phyloP scores from a whole-genome alignment of 2,888 invertebrate species.

The Drosophila rellima region DNA sequence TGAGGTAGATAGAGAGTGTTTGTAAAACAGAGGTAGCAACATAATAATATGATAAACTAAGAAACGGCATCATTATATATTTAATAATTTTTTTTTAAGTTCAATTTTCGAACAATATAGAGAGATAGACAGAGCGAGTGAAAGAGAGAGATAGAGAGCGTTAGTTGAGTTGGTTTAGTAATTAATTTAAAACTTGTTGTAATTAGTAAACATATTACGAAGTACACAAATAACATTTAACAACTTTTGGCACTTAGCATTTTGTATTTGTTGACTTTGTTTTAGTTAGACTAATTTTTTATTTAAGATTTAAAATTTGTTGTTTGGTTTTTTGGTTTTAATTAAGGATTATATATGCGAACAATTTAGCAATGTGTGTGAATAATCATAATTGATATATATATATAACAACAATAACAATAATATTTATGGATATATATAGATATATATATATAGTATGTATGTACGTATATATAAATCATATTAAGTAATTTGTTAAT shows the following conservation, averaged over 20 bases:
- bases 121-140: conserved; percentile 48
- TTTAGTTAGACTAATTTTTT: conserved; percentile 77
- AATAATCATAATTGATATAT: conserved; percentile 81
- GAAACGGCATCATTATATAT: conserved; percentile 71
- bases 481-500: conserved; percentile 80
- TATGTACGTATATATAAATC: conserved; percentile 83
- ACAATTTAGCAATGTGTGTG: conserved; percentile 82
- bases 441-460: conserved; percentile 74
- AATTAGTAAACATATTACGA: conserved; percentile 82
- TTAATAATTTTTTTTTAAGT: conserved; percentile 52
- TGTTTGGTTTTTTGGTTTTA: conserved; percentile 60
- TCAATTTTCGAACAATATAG: conserved; percentile 67
- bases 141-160: conserved; percentile 46
- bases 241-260: conserved; percentile 75
- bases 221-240: conserved; percentile 83
- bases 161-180: conserved; percentile 73
- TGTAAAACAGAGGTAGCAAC: conserved; percentile 65
- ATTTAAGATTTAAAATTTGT: conserved; percentile 70
- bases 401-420: conserved; percentile 82
- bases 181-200: conserved; percentile 71
- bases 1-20: conserved; percentile 35
- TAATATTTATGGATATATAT: conserved; percentile 83
- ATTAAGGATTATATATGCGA: conserved; percentile 79
- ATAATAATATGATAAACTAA: conserved; percentile 78
- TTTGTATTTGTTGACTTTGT: conserved; percentile 63